phyloP scores from a whole-genome alignment of 2,113 vertebrate genomes.

The Nibea coibor region DNA sequence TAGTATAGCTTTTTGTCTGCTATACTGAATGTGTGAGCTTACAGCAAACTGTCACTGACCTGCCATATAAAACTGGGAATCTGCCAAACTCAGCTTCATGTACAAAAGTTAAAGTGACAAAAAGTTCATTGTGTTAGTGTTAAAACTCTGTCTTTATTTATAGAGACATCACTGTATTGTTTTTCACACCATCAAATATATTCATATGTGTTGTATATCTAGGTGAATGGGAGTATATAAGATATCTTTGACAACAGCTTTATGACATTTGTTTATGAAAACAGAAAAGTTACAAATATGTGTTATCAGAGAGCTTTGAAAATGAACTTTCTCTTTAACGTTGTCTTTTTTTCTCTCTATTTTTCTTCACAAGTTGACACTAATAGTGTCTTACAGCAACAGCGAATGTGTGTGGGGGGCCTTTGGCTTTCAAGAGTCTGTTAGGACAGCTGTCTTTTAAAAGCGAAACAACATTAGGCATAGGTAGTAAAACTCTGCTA shows the following conservation, averaged over 20 bases:
- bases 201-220: background rate
- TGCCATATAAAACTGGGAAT: conserved; percentile 14
- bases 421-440: conserved; percentile 11
- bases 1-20: conserved; percentile 28
- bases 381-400: conserved; percentile 38
- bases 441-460: conserved; percentile 58
- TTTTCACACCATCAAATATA: background rate
- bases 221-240: background rate
- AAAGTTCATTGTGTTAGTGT: background rate
- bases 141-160: background rate
- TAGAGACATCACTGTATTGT: background rate
- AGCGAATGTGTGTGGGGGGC: conserved; percentile 13
- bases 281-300: background rate
- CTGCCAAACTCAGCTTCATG: background rate
- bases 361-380: conserved; percentile 22
- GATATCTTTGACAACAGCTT: background rate
- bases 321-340: conserved; percentile 8
- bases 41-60: conserved; percentile 23
- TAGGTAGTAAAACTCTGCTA: conserved; percentile 42
- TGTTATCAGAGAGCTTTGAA: conserved; percentile 23
- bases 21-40: conserved; percentile 21
- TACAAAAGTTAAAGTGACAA: background rate
- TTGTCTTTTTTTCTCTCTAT: conserved; percentile 10
- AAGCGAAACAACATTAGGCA: conserved; percentile 45
- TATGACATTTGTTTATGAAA: conserved; percentile 10